Evolutionary conservation across 2,797 vertebrate species (phyloP).

Genomic region (Pagetopsis macropterus): DNA sequence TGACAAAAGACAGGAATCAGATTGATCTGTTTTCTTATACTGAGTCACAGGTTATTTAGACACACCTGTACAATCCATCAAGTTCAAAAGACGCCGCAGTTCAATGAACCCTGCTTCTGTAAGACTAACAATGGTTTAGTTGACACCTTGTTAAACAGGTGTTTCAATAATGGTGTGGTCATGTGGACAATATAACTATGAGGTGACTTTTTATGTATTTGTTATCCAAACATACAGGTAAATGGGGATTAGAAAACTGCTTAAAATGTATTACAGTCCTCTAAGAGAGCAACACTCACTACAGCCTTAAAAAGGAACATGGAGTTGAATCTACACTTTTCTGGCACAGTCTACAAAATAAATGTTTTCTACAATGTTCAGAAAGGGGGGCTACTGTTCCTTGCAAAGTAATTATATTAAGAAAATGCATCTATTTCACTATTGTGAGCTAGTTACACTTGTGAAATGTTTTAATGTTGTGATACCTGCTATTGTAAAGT

Average conservation of each 20-base stretch:
- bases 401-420: not conserved
- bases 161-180: too few species aligned
- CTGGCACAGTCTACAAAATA: not conserved
- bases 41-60: not conserved
- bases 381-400: too few species aligned
- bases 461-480: not conserved
- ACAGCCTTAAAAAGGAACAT: not conserved
- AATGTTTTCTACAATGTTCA: not conserved
- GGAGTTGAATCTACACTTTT: not conserved
- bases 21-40: not conserved
- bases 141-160: not conserved
- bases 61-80: not conserved
- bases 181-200: not conserved
- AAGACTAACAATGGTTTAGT: not conserved
- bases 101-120: not conserved
- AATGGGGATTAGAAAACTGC: not conserved
- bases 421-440: not conserved
- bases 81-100: not conserved
- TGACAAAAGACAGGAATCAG: not conserved
- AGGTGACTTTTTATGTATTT: not conserved
- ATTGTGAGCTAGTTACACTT: not conserved
- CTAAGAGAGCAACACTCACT: not conserved
- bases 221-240: not conserved
- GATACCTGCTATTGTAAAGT: not conserved
- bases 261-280: not conserved